Conservation (phyloP, 2,113 vertebrate genomes). For the Anhinga anhinga region DNA sequence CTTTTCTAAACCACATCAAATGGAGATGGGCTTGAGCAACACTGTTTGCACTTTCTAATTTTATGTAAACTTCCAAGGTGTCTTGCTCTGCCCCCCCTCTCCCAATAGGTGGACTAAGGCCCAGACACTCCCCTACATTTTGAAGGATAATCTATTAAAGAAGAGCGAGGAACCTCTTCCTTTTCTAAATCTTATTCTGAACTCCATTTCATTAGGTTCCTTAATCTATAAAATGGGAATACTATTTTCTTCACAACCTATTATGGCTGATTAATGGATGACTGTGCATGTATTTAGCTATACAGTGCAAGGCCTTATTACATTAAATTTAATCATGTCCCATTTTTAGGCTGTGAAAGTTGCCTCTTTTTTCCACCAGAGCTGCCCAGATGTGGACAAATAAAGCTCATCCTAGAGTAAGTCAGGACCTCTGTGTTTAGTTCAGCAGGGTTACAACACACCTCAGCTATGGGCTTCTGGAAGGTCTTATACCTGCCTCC, state of each 20-base stretch:
- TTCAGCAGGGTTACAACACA: not conserved
- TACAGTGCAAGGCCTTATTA: not conserved
- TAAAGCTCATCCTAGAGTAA: not conserved
- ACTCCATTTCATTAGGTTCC: not conserved
- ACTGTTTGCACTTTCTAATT: not conserved
- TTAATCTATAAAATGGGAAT: not conserved
- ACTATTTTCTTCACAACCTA: not conserved
- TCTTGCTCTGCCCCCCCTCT: not conserved
- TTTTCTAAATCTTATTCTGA: not conserved
- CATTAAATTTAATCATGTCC: not conserved
- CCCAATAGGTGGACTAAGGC: not conserved
- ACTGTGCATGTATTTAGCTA: not conserved
- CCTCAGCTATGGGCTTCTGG: not conserved
- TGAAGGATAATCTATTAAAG: not conserved
- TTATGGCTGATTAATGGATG: not conserved
- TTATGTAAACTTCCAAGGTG: not conserved
- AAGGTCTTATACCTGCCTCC: not conserved
- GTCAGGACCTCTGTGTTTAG: not conserved
- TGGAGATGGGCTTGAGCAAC: not conserved
- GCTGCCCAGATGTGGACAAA: not conserved
- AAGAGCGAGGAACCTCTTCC: not conserved
- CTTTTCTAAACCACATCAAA: not conserved
- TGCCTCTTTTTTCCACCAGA: not conserved
- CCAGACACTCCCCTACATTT: not conserved
- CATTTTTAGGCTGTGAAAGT: not conserved